phyloP scores from a whole-genome alignment of 2,797 vertebrate genomes.

The Acanthornis magna region DNA sequence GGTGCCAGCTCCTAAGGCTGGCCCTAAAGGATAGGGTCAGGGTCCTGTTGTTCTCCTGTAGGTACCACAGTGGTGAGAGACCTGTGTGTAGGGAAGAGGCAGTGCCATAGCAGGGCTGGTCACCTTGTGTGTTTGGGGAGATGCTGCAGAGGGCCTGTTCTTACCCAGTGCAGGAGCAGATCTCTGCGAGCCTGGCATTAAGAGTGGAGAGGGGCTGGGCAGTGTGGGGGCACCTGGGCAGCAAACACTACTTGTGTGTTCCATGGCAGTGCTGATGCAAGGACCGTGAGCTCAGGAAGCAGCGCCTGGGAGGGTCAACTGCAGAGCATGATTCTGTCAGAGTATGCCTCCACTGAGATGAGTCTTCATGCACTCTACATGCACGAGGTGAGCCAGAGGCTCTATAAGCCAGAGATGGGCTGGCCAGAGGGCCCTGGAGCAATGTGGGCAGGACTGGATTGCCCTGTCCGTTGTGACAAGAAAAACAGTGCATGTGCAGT shows the following conservation, averaged over 20 bases:
- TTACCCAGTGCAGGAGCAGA: background rate
- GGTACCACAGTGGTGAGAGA: background rate
- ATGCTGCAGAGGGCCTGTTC: background rate
- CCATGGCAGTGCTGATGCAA: conserved; percentile 83
- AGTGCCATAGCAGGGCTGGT: background rate
- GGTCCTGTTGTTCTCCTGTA: background rate
- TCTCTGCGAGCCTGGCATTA: background rate
- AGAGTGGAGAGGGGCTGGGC: background rate
- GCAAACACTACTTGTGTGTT: background rate
- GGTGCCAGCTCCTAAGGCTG: background rate
- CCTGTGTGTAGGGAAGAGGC: background rate
- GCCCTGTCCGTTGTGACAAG: background rate
- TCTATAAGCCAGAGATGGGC: background rate
- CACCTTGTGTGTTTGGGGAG: background rate
- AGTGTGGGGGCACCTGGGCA: background rate
- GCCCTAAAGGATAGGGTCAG: background rate
- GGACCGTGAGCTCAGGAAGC: conserved; percentile 92
- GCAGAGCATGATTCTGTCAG: conserved; percentile 92
- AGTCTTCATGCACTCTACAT: conserved; percentile 97
- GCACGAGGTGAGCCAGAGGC: conserved; percentile 85
- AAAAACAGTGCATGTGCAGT: background rate
- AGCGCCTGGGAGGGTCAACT: conserved; percentile 96
- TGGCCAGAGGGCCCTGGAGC: background rate
- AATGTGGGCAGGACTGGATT: background rate
- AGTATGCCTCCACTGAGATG: conserved; percentile 98